These are phyloP conservation scores for Eulacestoma nigropectus DNA, from an alignment of 2,113 vertebrate genomes.

Conservation along the genomic window DNA sequence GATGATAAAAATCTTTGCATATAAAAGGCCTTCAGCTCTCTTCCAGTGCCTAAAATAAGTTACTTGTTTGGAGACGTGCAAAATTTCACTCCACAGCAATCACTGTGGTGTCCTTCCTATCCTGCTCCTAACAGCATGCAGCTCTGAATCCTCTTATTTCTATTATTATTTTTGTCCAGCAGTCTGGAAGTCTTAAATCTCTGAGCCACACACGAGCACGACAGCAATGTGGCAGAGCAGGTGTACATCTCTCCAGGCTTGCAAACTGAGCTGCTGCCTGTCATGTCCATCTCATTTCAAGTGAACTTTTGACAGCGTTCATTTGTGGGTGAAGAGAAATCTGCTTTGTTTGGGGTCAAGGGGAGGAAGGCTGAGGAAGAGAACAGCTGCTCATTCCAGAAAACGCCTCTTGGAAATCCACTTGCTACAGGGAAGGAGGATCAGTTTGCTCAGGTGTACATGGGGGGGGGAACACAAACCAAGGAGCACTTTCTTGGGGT, in stretches of 20 bases:
- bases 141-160: neutral
- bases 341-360: neutral
- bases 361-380: neutral
- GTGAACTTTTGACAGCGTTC: neutral
- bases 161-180: neutral
- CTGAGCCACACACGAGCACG: neutral
- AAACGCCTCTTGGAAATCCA: neutral
- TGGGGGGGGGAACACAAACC: neutral
- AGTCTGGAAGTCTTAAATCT: neutral
- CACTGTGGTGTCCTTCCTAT: neutral
- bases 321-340: neutral
- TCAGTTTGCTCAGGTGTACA: neutral
- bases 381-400: constrained; percentile 20
- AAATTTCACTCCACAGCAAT: neutral
- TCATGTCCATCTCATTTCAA: neutral
- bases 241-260: neutral
- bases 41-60: neutral
- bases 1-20: neutral
- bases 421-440: neutral
- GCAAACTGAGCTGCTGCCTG: neutral
- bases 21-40: neutral
- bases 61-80: neutral
- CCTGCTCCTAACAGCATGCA: neutral
- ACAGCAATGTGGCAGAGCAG: constrained; percentile 14
- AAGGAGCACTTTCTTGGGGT: neutral